Evolutionary conservation across 1,140 invertebrate species (phyloP).

Genomic region (Limonius californicus): DNA sequence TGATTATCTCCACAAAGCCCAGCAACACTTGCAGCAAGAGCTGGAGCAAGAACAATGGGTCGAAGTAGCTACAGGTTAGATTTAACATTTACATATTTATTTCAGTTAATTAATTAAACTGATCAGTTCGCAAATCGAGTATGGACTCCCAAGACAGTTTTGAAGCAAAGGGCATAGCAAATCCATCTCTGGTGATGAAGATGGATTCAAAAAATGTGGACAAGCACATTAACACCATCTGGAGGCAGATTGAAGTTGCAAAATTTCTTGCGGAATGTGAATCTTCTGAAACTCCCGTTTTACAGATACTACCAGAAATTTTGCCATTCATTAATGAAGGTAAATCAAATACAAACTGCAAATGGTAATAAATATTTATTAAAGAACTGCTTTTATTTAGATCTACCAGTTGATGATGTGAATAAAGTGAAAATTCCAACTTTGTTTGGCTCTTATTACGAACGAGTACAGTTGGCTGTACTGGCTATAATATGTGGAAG

Average conservation of each 20-base stretch:
- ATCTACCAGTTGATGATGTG: too few species aligned
- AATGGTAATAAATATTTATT: too few species aligned
- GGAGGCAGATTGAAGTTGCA: conserved; percentile 62
- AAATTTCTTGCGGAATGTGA: conserved; percentile 64
- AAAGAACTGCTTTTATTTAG: too few species aligned
- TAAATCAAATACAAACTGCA: too few species aligned
- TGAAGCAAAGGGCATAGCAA: conserved; percentile 45
- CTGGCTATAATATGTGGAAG: conserved; percentile 60
- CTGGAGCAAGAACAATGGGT: conserved; percentile 48
- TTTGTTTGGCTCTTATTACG: conserved; percentile 61
- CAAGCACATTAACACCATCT: conserved; percentile 66
- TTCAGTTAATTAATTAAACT: not conserved
- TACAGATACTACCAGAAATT: conserved; percentile 21
- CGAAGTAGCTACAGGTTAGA: conserved; percentile 43
- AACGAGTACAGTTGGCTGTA: conserved; percentile 63
- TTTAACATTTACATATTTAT: too few species aligned
- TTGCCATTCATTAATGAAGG: conserved; percentile 4
- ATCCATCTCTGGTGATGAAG: conserved; percentile 54
- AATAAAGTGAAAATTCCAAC: conserved; percentile 52
- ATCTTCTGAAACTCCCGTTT: conserved; percentile 26
- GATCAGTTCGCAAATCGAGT: conserved; percentile 25
- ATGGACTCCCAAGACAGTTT: conserved; percentile 43
- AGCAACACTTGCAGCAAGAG: conserved; percentile 58
- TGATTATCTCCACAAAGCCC: conserved; percentile 57
- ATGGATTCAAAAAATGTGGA: conserved; percentile 63